A percentile compares a stretch with the other conserved stretches of the same genome.
phyloP scores from a whole-genome alignment of 2,113 vertebrate species.

The Barnardius zonarius region DNA sequence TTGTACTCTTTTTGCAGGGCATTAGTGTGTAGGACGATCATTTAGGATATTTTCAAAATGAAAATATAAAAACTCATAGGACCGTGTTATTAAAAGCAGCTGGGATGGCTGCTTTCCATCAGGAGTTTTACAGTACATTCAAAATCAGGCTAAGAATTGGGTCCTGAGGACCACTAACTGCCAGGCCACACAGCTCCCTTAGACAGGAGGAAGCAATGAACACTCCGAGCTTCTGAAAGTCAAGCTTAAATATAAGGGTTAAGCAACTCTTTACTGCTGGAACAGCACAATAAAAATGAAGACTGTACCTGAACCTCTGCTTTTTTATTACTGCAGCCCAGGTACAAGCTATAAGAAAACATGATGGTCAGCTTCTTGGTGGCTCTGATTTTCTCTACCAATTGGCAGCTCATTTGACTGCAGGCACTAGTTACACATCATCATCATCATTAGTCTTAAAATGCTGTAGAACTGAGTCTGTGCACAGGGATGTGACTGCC shows the following conservation, averaged over 20 bases:
- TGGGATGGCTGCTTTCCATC: slow-evolving; percentile 42
- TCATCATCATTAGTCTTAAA: neutral
- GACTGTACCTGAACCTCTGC: neutral
- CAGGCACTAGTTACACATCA: neutral
- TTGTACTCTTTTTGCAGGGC: neutral
- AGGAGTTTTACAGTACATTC: neutral
- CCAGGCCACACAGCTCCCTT: neutral
- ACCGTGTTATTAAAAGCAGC: slow-evolving; percentile 37
- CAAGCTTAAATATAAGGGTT: neutral
- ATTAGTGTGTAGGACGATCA: neutral
- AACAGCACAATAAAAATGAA: neutral
- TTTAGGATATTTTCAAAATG: slow-evolving; percentile 23
- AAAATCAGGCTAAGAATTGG: neutral
- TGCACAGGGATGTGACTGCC: neutral
- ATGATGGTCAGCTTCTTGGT: neutral
- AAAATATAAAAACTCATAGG: slow-evolving; percentile 19
- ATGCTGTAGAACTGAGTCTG: neutral
- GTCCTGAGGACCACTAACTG: neutral
- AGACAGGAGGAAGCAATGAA: neutral
- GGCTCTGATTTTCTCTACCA: neutral
- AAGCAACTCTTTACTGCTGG: neutral
- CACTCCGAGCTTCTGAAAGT: neutral
- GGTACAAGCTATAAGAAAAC: neutral
- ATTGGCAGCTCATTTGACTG: neutral
- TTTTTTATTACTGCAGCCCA: neutral